These are phyloP conservation scores for Vultur gryphus DNA, from an alignment of 2,797 vertebrate species.

Conservation along the genomic window DNA sequence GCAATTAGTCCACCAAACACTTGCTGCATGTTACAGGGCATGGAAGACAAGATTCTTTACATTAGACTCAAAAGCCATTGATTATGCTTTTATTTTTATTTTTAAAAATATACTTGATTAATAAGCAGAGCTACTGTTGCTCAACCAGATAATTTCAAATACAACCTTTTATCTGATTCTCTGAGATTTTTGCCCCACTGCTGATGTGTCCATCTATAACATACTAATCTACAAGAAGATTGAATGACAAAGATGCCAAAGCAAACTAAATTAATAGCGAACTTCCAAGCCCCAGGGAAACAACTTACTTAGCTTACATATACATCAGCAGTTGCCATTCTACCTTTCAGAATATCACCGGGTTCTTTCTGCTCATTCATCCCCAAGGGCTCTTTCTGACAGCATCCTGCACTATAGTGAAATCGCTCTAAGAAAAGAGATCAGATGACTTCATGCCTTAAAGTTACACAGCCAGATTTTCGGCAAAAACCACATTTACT, in stretches of 20 bases:
- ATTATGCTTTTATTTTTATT: neutral
- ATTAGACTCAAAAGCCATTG: neutral
- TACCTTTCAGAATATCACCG: neutral
- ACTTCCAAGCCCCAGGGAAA: neutral
- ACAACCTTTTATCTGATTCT: neutral
- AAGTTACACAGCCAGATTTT: neutral
- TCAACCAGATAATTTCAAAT: neutral
- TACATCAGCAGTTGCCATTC: neutral
- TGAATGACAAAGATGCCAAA: neutral
- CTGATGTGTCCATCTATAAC: neutral
- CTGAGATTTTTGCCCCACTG: neutral
- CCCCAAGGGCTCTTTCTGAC: neutral
- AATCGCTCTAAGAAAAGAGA: neutral
- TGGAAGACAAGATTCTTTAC: neutral
- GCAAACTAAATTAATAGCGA: conserved; percentile 1
- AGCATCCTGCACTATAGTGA: neutral
- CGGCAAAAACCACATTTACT: neutral
- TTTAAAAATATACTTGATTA: neutral
- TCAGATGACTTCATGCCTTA: neutral
- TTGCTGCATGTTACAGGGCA: neutral
- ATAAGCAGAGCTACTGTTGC: neutral
- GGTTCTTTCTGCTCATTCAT: neutral
- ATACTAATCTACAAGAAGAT: neutral
- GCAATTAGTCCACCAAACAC: neutral
- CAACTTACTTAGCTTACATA: neutral